phyloP scores from a whole-genome alignment of 2,113 vertebrate genomes.

The Aleadryas rufinucha region DNA sequence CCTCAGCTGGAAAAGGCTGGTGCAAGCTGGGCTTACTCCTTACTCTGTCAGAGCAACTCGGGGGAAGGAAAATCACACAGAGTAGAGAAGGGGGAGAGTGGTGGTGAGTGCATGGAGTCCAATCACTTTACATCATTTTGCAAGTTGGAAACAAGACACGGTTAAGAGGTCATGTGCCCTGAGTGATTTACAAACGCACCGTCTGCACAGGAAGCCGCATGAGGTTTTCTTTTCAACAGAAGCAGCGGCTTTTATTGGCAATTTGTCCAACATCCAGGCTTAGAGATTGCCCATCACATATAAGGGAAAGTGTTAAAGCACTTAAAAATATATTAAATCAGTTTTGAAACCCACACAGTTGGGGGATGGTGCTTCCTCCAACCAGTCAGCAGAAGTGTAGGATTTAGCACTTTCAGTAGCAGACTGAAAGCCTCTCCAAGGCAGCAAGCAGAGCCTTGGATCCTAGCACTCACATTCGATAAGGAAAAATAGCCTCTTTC shows the following conservation, averaged over 20 bases:
- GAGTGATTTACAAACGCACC: slow-evolving; percentile 65
- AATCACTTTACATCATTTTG: slow-evolving; percentile 78
- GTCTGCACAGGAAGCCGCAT: not conserved
- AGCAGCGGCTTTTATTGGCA: slow-evolving; percentile 8
- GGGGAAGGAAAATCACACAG: not conserved
- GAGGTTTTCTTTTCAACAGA: slow-evolving; percentile 27
- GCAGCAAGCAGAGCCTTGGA: slow-evolving; percentile 1
- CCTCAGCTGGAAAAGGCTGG: slow-evolving; percentile 8
- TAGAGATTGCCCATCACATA: slow-evolving; percentile 6
- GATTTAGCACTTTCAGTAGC: slow-evolving; percentile 43
- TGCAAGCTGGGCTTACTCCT: not conserved
- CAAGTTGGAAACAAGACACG: slow-evolving; percentile 81
- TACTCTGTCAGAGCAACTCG: not conserved
- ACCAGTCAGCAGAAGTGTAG: slow-evolving; percentile 17
- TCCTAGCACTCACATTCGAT: not conserved
- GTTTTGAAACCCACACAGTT: slow-evolving; percentile 19
- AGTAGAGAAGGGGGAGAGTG: slow-evolving; percentile 66
- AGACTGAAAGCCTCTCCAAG: slow-evolving; percentile 29
- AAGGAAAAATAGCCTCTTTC: slow-evolving; percentile 29
- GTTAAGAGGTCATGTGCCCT: slow-evolving; percentile 69
- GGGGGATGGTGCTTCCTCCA: slow-evolving; percentile 35
- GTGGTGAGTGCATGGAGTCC: slow-evolving; percentile 70
- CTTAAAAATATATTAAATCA: slow-evolving; percentile 39
- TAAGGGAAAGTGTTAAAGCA: not conserved
- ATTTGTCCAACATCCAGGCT: slow-evolving; percentile 40